Conservation (phyloP, 2,888 invertebrate species). For the Mythimna impura region DNA sequence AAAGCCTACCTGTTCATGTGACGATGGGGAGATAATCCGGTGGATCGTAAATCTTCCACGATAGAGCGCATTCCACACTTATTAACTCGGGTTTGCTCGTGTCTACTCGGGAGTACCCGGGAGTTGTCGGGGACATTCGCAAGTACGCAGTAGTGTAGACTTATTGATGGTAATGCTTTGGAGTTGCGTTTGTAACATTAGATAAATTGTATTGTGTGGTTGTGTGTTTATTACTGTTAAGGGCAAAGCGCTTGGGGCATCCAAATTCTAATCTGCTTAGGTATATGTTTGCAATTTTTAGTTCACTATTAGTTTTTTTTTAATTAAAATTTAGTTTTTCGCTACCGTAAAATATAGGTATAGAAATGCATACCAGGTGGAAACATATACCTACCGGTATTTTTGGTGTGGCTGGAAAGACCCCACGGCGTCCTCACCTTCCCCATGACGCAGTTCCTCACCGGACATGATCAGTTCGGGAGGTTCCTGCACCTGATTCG, state of each 20-base stretch:
- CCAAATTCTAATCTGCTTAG: not conserved
- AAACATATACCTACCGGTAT: not conserved
- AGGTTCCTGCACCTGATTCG: no score
- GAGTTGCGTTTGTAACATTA: slow-evolving; percentile 8
- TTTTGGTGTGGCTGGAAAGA: no score
- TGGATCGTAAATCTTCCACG: slow-evolving; percentile 69
- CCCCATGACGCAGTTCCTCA: no score
- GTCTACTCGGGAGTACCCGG: not conserved
- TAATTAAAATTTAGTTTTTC: not conserved
- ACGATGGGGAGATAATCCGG: slow-evolving; percentile 69
- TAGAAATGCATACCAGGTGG: not conserved
- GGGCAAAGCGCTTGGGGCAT: not conserved
- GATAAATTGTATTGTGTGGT: slow-evolving; percentile 11
- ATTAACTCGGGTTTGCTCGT: slow-evolving; percentile 67
- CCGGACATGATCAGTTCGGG: no score
- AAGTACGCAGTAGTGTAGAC: slow-evolving; percentile 6
- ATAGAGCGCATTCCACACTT: slow-evolving; percentile 72
- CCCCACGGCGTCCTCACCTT: no score
- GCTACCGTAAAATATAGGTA: no score
- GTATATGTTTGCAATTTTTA: no score
- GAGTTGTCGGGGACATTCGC: slow-evolving; percentile 7
- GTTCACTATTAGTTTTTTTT: not conserved
- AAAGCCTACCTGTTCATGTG: slow-evolving; percentile 66
- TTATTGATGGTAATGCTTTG: slow-evolving; percentile 34
- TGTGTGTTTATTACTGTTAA: slow-evolving; percentile 14